Evolutionary conservation across 2,113 vertebrate genomes (phyloP).

Genomic region (Micronisus gabar): DNA sequence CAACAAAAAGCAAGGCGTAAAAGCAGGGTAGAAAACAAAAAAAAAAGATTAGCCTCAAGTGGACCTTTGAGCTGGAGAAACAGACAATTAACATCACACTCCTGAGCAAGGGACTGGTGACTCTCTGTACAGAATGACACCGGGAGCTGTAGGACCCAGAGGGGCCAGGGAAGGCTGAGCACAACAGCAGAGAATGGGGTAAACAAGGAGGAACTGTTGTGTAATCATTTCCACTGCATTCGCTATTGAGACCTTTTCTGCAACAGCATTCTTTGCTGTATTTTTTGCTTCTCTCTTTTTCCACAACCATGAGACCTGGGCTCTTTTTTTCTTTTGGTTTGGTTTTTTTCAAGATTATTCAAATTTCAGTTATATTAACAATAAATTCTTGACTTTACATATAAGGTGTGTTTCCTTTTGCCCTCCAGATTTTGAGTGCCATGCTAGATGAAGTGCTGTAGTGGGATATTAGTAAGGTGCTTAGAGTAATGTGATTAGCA

Average conservation of each 20-base stretch:
- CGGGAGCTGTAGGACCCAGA: background rate
- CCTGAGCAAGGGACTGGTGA: background rate
- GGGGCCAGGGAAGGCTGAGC: background rate
- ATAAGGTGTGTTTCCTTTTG: background rate
- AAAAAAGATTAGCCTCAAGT: too few species aligned
- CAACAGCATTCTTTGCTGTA: background rate
- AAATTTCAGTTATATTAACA: background rate
- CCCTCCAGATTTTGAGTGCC: background rate
- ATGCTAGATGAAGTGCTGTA: background rate
- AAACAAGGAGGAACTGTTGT: background rate
- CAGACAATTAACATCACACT: too few species aligned
- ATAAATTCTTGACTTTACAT: background rate
- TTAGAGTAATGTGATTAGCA: constrained; percentile 6
- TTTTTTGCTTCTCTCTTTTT: background rate
- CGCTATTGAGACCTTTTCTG: background rate
- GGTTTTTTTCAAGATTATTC: background rate
- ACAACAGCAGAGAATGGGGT: background rate
- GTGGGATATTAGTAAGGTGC: background rate
- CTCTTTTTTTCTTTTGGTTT: too few species aligned
- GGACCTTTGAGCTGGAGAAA: background rate
- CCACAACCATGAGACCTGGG: background rate
- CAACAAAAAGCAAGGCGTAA: background rate
- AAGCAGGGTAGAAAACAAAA: background rate
- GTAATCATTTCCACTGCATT: background rate
- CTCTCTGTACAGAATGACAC: too few species aligned